Evolutionary conservation across 2,113 vertebrate species (phyloP).

Genomic region (Dasypus novemcinctus): DNA sequence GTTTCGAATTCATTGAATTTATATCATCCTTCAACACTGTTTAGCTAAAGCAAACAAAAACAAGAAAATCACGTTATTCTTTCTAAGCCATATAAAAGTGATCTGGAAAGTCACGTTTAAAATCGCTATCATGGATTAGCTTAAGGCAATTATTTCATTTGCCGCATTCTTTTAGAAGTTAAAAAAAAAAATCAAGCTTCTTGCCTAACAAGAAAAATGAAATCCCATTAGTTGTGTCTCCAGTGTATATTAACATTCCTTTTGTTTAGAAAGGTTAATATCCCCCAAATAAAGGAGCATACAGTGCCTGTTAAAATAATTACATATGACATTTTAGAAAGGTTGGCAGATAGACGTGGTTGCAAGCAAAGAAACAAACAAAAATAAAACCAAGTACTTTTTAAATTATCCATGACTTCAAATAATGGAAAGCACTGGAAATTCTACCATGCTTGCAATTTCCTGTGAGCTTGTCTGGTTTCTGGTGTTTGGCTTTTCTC

Average conservation of each 20-base stretch:
- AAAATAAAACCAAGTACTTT: constrained; percentile 72
- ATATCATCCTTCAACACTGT: constrained; percentile 81
- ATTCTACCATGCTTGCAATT: neutral
- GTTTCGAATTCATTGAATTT: constrained; percentile 81
- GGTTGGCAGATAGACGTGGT: constrained; percentile 83
- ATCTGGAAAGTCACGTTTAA: constrained; percentile 85
- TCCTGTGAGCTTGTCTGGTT: neutral
- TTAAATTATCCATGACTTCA: constrained; percentile 63
- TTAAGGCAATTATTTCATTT: constrained; percentile 88
- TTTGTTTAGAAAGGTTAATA: constrained; percentile 92
- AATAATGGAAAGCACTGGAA: constrained; percentile 7
- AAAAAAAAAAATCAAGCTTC: constrained; percentile 80
- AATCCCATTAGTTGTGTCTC: constrained; percentile 88
- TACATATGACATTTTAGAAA: constrained; percentile 88
- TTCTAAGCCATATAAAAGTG: constrained; percentile 80
- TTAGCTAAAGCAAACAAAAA: constrained; percentile 85
- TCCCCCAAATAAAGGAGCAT: constrained; percentile 89
- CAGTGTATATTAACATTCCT: constrained; percentile 86
- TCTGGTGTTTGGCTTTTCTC: constrained; percentile 5
- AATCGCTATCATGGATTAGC: constrained; percentile 86
- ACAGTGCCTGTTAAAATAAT: constrained; percentile 90
- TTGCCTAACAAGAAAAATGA: constrained; percentile 88
- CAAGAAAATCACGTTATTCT: constrained; percentile 83
- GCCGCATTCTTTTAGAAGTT: constrained; percentile 82
- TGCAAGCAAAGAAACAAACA: constrained; percentile 83